These are phyloP conservation scores for Ochropacha duplaris DNA, from an alignment of 2,888 invertebrate genomes.

Conservation along the genomic window DNA sequence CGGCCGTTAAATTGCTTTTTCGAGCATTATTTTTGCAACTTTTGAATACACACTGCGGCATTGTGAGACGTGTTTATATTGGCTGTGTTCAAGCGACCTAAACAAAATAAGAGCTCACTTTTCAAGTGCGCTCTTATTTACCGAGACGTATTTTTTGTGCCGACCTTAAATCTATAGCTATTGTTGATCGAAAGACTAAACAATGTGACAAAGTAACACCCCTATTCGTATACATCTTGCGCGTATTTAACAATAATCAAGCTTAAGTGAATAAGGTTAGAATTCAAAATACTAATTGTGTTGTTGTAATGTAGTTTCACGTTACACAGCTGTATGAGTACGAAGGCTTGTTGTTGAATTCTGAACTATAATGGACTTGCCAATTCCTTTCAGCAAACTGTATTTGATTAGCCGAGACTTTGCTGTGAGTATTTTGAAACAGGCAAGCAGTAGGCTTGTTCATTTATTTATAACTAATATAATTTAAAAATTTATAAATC, in stretches of 20 bases:
- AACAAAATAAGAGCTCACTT: too few species aligned
- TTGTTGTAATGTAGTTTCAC: neutral
- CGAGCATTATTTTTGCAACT: too few species aligned
- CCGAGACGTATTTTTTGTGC: too few species aligned
- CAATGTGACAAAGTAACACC: neutral
- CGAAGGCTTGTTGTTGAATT: neutral
- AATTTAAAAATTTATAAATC: too few species aligned
- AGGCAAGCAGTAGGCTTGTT: neutral
- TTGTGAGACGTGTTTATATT: too few species aligned
- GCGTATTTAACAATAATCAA: neutral
- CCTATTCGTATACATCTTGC: neutral
- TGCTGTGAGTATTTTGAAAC: neutral
- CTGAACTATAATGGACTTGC: neutral
- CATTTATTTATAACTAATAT: neutral
- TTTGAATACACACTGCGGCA: too few species aligned
- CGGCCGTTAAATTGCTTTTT: too few species aligned
- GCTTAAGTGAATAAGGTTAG: neutral
- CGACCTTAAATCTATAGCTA: too few species aligned
- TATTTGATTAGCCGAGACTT: neutral
- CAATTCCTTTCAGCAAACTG: neutral
- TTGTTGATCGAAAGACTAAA: too few species aligned
- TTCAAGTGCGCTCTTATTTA: too few species aligned
- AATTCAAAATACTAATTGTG: neutral
- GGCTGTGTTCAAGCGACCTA: too few species aligned
- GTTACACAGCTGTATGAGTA: neutral